Base-by-base conservation (phyloP, 2,888 invertebrate species). In the Temnothorax ravouxi region DNA sequence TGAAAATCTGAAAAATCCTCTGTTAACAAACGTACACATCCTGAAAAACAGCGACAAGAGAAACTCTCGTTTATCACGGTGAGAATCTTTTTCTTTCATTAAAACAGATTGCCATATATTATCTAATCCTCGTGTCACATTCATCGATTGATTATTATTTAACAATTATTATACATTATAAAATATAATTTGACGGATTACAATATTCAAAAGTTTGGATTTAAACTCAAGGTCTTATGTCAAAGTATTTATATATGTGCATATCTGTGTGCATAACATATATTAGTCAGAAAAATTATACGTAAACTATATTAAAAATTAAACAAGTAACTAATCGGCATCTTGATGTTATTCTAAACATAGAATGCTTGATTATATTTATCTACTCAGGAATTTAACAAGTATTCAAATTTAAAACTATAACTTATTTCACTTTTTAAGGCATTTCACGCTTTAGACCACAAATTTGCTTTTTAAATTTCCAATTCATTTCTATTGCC, bases 81-180 rank as follows among this genome's bases (percentile, higher is more conserved):
- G 13, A 15, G 18, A 44, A 59, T 72, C 11, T 50, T 34, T 72
- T 1, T 11, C 25, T 56, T 71, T 18, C 1, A 74, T 72, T 5
- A n/a, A 34, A 11, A 41, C n/a, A 44, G 56, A 56, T n/a, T 8
- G 18, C 15, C 0, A 1, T 13, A 9, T 44, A 67, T 83, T 87
- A 85, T 4, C 52, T 77, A 85, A 87, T 21, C 9, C 3, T 83
- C 44, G 34, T 67, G 83, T 74, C 62, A 83, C 47, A 83, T 47
- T 25, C 25, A 44, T 34, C 34, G 72, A 77, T 74, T 25, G 47
- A 62, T 47, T 34, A 34, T 34, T 34, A 0, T 50, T 59, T 69
- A 72, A 61, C 5, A 13, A 29, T 29, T 29, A 29, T 29, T 29
- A 29, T 29, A 18, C 6, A 15, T 29, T 1, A 11, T 6, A 18